Evolutionary conservation across 2,113 vertebrate genomes (phyloP).

Genomic region (Empidonax alnorum): DNA sequence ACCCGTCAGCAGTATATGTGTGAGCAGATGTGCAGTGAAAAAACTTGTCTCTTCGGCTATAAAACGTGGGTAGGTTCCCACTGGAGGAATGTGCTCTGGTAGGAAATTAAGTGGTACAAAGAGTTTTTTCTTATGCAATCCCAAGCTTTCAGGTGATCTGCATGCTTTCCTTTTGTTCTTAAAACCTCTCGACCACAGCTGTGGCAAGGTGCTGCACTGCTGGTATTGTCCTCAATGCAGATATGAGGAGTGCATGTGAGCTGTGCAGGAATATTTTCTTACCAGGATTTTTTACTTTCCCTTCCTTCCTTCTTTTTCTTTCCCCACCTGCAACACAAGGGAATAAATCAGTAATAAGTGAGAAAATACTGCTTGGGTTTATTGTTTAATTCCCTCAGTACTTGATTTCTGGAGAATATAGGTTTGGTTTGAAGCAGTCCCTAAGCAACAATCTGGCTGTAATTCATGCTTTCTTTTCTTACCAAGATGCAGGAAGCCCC

Average conservation of each 20-base stretch:
- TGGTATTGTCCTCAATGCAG: background rate
- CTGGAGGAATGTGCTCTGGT: background rate
- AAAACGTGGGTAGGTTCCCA: background rate
- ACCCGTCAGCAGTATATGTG: background rate
- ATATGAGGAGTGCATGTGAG: background rate
- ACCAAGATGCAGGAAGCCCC: background rate
- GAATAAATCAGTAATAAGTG: conserved; percentile 28
- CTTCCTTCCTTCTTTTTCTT: background rate
- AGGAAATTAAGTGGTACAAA: background rate
- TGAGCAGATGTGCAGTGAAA: background rate
- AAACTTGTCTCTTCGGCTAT: background rate
- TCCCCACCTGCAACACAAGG: background rate
- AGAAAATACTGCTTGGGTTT: conserved; percentile 53
- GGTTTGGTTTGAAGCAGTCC: conserved; percentile 53
- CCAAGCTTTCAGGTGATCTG: background rate
- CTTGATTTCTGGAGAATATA: conserved; percentile 39
- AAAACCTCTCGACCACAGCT: background rate
- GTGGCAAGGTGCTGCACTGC: background rate
- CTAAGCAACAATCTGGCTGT: conserved; percentile 9
- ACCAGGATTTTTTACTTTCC: background rate
- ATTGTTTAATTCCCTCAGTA: conserved; percentile 43
- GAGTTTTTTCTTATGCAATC: background rate
- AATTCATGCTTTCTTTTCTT: conserved; percentile 22
- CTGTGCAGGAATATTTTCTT: background rate
- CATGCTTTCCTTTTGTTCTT: background rate